phyloP scores from a whole-genome alignment of 2,113 vertebrate genomes.

The Urocolius indicus region DNA sequence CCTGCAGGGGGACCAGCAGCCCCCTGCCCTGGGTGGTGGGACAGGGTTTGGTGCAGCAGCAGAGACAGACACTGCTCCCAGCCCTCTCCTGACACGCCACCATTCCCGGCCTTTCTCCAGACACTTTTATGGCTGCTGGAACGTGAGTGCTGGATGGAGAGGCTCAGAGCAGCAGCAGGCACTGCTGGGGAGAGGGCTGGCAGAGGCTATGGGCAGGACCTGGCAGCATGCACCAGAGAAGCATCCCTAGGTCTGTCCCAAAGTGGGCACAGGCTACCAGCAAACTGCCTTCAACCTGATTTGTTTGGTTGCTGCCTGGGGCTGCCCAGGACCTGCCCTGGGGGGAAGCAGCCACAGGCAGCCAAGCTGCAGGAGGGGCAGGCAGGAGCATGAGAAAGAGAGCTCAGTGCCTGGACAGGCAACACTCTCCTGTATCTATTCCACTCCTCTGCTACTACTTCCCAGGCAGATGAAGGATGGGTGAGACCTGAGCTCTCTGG shows the following conservation, averaged over 20 bases:
- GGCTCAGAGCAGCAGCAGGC: neutral
- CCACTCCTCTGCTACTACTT: neutral
- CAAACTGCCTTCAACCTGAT: neutral
- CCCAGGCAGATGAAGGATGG: neutral
- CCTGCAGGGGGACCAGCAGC: neutral
- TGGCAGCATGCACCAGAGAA: neutral
- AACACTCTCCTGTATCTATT: neutral
- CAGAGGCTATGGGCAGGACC: neutral
- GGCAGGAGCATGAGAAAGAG: neutral
- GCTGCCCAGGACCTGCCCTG: neutral
- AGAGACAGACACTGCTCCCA: neutral
- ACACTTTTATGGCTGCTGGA: conserved; percentile 37
- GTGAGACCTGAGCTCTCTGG: neutral
- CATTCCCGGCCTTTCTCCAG: neutral
- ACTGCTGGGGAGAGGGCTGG: neutral
- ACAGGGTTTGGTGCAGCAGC: neutral
- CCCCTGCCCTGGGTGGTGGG: accelerated
- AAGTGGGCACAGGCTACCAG: neutral
- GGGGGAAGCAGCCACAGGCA: neutral
- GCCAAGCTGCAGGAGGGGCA: neutral
- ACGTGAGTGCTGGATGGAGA: neutral
- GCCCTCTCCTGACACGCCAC: neutral
- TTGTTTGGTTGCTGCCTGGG: neutral
- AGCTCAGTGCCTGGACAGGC: neutral
- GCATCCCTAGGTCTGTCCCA: accelerated